These are phyloP conservation scores for Jordanella pulchra DNA, from an alignment of 2,797 vertebrate genomes.

Conservation along the genomic window DNA sequence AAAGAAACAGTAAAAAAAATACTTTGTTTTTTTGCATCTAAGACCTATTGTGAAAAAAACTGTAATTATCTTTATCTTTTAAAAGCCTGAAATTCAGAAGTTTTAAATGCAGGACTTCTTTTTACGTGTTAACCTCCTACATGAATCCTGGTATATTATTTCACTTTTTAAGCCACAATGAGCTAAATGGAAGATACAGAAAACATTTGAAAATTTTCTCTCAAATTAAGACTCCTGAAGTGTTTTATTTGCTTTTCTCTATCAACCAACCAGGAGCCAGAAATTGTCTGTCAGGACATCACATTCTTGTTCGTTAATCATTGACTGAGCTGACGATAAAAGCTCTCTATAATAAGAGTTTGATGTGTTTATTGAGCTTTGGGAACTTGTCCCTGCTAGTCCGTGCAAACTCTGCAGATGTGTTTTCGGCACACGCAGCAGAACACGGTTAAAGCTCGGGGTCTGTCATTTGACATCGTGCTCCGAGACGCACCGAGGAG, in stretches of 20 bases:
- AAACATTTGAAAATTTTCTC: not conserved
- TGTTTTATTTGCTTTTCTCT: not conserved
- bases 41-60: not conserved
- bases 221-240: not conserved
- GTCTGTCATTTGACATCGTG: conserved; percentile 54
- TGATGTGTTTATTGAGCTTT: conserved; percentile 55
- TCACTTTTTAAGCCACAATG: not conserved
- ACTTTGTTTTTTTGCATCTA: not conserved
- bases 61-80: not conserved
- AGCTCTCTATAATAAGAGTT: conserved; percentile 41
- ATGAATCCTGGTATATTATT: not conserved
- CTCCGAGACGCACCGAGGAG: conserved; percentile 31
- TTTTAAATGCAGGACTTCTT: not conserved
- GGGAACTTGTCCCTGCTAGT: conserved; percentile 63
- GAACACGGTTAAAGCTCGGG: conserved; percentile 48
- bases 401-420: conserved; percentile 42
- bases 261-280: conserved; percentile 23
- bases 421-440: conserved; percentile 26
- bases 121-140: not conserved
- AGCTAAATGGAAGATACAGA: not conserved
- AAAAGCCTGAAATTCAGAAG: not conserved
- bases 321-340: conserved; percentile 57
- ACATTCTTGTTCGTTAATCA: conserved; percentile 58
- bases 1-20: not conserved
- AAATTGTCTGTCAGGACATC: conserved; percentile 27